Evolutionary conservation across 2,797 vertebrate species (phyloP).

Genomic region (Bufotes viridis): DNA sequence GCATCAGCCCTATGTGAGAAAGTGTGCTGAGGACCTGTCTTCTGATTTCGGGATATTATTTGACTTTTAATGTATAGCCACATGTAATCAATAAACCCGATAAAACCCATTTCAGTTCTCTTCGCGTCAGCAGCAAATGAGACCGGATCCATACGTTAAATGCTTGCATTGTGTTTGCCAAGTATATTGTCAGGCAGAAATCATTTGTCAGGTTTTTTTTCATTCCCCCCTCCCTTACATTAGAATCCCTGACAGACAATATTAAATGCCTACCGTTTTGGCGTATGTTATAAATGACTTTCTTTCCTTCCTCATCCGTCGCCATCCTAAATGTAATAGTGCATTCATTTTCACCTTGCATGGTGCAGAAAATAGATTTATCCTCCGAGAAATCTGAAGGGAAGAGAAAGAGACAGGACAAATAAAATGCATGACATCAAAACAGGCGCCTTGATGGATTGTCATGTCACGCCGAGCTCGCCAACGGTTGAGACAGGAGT

Average conservation of each 20-base stretch:
- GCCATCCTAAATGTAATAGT: conserved; percentile 86
- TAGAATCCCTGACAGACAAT: conserved; percentile 61
- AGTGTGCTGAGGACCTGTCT: too few relatives aligned
- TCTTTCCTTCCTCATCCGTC: conserved; percentile 79
- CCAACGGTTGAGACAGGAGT: conserved; percentile 54
- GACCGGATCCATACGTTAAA: conserved; percentile 31
- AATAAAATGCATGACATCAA: conserved; percentile 68
- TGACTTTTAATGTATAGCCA: neutral
- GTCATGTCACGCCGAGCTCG: conserved; percentile 62
- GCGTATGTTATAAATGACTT: conserved; percentile 80
- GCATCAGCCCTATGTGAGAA: too few relatives aligned
- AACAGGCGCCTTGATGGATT: conserved; percentile 64
- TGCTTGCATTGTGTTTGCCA: conserved; percentile 36
- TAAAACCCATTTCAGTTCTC: conserved; percentile 2
- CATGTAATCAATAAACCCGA: conserved; percentile 28
- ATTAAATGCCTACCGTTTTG: conserved; percentile 79
- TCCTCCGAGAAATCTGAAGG: conserved; percentile 85
- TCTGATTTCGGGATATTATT: neutral
- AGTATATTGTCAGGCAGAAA: conserved; percentile 26
- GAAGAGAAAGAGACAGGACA: conserved; percentile 68
- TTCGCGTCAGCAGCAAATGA: conserved; percentile 26
- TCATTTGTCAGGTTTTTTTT: conserved; percentile 47
- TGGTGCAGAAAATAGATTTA: conserved; percentile 81
- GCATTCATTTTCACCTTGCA: conserved; percentile 89
- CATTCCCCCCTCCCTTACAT: conserved; percentile 26